Evolutionary conservation across 2,797 vertebrate species (phyloP).

Genomic region (Alauda arvensis): DNA sequence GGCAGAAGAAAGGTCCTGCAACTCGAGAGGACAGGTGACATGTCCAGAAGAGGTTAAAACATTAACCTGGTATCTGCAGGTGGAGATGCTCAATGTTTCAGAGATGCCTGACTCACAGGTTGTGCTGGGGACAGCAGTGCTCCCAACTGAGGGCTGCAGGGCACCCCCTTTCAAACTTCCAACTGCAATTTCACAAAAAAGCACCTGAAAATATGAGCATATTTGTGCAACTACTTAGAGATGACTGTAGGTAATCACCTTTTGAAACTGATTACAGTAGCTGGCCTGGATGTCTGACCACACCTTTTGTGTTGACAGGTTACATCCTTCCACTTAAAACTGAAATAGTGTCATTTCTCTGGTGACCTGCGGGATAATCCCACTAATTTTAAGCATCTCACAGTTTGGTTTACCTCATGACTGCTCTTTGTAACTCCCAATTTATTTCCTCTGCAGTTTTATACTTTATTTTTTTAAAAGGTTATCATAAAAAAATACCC

Average conservation of each 20-base stretch:
- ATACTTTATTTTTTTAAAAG: neutral
- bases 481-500: neutral
- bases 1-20: neutral
- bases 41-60: neutral
- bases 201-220: neutral
- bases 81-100: fast-evolving
- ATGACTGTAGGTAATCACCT: neutral
- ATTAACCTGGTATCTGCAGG: neutral
- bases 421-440: neutral
- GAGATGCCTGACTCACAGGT: neutral
- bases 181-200: fast-evolving
- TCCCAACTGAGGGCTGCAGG: fast-evolving
- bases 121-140: fast-evolving
- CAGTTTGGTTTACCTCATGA: neutral
- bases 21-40: fast-evolving
- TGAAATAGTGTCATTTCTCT: neutral
- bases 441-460: neutral
- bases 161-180: neutral
- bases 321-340: neutral
- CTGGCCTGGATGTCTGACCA: neutral
- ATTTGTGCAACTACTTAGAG: neutral
- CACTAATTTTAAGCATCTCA: neutral
- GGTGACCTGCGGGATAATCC: neutral
- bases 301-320: neutral
- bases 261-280: neutral